phyloP scores from a whole-genome alignment of 2,888 invertebrate species.

The Lottia gigantea region DNA sequence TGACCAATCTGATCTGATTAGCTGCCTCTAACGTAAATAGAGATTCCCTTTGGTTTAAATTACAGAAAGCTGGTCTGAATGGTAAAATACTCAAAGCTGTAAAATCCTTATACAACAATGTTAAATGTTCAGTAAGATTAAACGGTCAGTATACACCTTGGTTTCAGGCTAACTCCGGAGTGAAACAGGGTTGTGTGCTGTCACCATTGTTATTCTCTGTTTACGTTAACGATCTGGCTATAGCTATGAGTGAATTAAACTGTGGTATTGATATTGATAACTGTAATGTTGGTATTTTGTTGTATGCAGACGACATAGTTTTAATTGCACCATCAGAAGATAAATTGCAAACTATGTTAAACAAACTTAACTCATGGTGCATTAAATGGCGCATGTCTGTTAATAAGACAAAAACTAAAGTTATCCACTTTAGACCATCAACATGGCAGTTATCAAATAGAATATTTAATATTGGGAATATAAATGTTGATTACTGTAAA shows the following conservation, averaged over 20 bases:
- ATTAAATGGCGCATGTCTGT: conserved; percentile 9
- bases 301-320: neutral
- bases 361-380: neutral
- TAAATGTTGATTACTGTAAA: too few species aligned
- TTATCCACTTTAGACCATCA: neutral
- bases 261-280: conserved; percentile 5
- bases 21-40: too few species aligned
- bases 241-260: neutral
- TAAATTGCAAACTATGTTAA: conserved; percentile 6
- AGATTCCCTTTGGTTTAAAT: too few species aligned
- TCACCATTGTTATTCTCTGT: conserved; percentile 4
- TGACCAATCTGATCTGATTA: too few species aligned
- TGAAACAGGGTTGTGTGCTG: neutral
- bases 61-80: too few species aligned
- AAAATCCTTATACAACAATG: too few species aligned
- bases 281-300: neutral
- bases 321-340: conserved; percentile 2
- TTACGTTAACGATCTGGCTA: conserved; percentile 1
- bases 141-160: neutral
- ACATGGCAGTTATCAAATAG: neutral
- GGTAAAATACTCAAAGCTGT: too few species aligned
- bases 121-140: neutral
- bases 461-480: neutral
- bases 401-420: neutral
- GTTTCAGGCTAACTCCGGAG: conserved; percentile 4